Evolutionary conservation across 2,888 invertebrate genomes (phyloP).

Genomic region (Fabriciana adippe): DNA sequence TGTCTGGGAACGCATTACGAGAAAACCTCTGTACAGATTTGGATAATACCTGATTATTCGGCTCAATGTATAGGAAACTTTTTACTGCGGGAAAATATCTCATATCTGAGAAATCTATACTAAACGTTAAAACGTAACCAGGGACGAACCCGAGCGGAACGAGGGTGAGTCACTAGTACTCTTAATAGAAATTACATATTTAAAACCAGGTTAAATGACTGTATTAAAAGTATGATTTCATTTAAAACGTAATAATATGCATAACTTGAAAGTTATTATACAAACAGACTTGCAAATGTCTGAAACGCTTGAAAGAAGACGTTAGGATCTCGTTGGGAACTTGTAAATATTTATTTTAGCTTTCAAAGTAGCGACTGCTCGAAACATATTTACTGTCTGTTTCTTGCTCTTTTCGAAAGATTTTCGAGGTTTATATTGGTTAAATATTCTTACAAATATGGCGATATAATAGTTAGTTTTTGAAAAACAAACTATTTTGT

Average conservation of each 20-base stretch:
- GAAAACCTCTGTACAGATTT: no score
- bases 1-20: no score
- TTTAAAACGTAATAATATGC: conserved; percentile 1
- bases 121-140: no score
- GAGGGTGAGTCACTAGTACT: no score
- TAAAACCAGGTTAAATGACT: neutral
- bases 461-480: neutral
- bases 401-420: neutral
- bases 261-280: conserved; percentile 10
- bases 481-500: neutral
- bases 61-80: no score
- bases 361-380: neutral
- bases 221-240: neutral
- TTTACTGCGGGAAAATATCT: no score
- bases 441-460: neutral
- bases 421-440: neutral
- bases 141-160: no score
- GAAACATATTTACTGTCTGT: conserved; percentile 9
- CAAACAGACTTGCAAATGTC: conserved; percentile 12
- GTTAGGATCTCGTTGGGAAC: conserved; percentile 15
- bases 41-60: no score
- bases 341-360: conserved; percentile 19
- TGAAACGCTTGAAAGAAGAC: neutral
- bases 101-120: no score
- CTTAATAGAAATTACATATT: neutral